Evolutionary conservation across 2,888 invertebrate genomes (phyloP).

Genomic region (Coleophora flavipennella): DNA sequence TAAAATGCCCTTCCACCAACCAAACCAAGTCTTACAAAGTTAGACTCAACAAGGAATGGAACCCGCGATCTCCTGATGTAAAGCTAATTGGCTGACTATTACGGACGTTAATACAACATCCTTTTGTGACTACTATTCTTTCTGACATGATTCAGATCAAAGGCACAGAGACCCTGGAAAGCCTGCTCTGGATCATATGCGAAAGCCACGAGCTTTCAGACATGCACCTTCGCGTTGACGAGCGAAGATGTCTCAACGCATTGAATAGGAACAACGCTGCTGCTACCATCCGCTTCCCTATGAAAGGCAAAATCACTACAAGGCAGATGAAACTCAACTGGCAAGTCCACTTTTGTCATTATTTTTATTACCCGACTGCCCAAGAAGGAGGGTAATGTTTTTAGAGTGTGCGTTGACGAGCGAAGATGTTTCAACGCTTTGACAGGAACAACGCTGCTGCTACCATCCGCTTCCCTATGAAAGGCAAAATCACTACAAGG

Average conservation of each 20-base stretch:
- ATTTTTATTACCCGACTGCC: too few relatives aligned
- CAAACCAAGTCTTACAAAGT: too few relatives aligned
- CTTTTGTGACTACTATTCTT: too few relatives aligned
- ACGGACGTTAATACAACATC: too few relatives aligned
- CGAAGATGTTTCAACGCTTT: conserved; percentile 78
- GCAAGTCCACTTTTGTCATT: conserved; percentile 47
- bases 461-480: conserved; percentile 78
- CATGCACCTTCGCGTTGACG: conserved; percentile 77
- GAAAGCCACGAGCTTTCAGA: conserved; percentile 79
- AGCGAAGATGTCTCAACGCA: conserved; percentile 78
- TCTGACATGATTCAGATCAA: conserved; percentile 54
- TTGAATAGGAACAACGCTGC: conserved; percentile 75
- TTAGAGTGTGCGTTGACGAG: conserved; percentile 81
- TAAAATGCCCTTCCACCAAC: too few relatives aligned
- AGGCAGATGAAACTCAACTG: conserved; percentile 84
- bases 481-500: conserved; percentile 78
- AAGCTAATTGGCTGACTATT: too few relatives aligned
- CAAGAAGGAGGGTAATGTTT: too few relatives aligned
- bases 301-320: conserved; percentile 79
- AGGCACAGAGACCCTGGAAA: conserved; percentile 71
- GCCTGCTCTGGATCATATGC: conserved; percentile 69
- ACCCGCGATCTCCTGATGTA: too few relatives aligned
- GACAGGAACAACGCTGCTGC: conserved; percentile 68
- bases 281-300: conserved; percentile 76
- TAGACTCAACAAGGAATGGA: too few relatives aligned